Evolutionary conservation across 2,888 invertebrate genomes (phyloP).

Genomic region (Drosophila pegasa): DNA sequence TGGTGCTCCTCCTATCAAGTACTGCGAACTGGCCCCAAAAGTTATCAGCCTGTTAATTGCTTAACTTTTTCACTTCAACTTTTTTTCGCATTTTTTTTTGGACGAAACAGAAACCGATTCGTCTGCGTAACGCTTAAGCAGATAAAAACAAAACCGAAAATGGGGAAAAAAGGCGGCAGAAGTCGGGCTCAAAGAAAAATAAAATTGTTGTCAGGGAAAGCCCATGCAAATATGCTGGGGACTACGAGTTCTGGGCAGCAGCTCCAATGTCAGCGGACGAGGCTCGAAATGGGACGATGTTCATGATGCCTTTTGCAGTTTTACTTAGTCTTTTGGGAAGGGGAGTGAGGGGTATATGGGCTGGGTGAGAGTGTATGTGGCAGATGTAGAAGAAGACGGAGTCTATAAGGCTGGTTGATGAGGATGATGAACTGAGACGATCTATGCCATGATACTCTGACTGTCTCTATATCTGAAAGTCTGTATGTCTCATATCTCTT

Average conservation of each 20-base stretch:
- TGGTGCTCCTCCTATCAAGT: conserved; percentile 14
- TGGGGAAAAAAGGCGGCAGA: conserved; percentile 26
- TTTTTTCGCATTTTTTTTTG: conserved; percentile 62
- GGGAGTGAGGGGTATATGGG: not conserved
- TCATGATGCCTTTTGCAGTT: conserved; percentile 59
- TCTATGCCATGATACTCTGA: not conserved
- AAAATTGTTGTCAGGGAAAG: conserved; percentile 32
- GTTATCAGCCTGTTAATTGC: conserved; percentile 83
- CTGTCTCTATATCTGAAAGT: not conserved
- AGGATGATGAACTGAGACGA: not conserved
- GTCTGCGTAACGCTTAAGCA: conserved; percentile 19
- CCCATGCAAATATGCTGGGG: conserved; percentile 60
- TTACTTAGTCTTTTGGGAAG: conserved; percentile 34
- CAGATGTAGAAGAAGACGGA: not conserved
- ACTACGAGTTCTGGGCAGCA: conserved; percentile 21
- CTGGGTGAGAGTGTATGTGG: not conserved
- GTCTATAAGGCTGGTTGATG: not conserved
- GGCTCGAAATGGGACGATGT: conserved; percentile 19
- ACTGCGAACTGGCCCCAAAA: conserved; percentile 63
- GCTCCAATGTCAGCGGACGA: conserved; percentile 20
- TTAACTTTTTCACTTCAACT: conserved; percentile 82
- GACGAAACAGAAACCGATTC: conserved; percentile 42
- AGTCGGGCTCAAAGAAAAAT: conserved; percentile 15
- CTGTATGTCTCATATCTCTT: not conserved
- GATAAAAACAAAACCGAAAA: conserved; percentile 54